These are phyloP conservation scores for Cheilinus undulatus DNA, from an alignment of 2,113 vertebrate species.

Conservation along the genomic window DNA sequence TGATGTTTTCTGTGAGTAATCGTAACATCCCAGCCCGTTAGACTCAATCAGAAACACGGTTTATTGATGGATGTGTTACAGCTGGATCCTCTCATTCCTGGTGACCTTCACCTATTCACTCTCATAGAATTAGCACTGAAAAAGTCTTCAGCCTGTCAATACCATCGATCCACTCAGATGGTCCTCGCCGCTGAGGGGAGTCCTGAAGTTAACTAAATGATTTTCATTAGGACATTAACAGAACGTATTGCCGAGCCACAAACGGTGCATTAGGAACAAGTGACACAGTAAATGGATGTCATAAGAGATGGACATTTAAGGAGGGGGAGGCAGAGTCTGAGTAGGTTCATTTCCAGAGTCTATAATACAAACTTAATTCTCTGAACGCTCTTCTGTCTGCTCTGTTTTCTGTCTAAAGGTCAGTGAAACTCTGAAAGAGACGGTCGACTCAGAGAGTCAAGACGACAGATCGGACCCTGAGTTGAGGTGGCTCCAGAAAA, in stretches of 20 bases:
- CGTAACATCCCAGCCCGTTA: slow-evolving; percentile 59
- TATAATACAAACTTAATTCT: background rate
- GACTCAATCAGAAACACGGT: slow-evolving; percentile 62
- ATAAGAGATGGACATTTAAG: slow-evolving; percentile 37
- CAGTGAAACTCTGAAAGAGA: slow-evolving; percentile 30
- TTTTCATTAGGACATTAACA: slow-evolving; percentile 85
- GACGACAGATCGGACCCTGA: slow-evolving; percentile 62
- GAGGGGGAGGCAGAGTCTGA: slow-evolving; percentile 29
- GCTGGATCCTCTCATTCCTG: slow-evolving; percentile 70
- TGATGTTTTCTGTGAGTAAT: slow-evolving; percentile 20
- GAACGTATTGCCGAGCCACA: slow-evolving; percentile 69
- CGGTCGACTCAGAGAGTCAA: slow-evolving; percentile 42
- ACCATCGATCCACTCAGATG: slow-evolving; percentile 79
- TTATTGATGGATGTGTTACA: slow-evolving; percentile 80
- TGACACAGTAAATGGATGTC: slow-evolving; percentile 70
- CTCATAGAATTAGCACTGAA: slow-evolving; percentile 77
- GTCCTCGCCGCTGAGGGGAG: slow-evolving; percentile 77
- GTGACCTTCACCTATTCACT: slow-evolving; percentile 79
- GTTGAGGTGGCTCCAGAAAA: slow-evolving; percentile 77
- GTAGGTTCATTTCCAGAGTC: background rate
- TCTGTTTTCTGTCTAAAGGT: slow-evolving; percentile 58
- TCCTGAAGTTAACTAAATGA: slow-evolving; percentile 79
- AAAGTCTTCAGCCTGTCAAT: slow-evolving; percentile 81
- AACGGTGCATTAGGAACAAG: slow-evolving; percentile 70
- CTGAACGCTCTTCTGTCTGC: slow-evolving; percentile 16